Base-by-base conservation (phyloP, 2,113 vertebrate species). In the Triplophysa rosa region DNA sequence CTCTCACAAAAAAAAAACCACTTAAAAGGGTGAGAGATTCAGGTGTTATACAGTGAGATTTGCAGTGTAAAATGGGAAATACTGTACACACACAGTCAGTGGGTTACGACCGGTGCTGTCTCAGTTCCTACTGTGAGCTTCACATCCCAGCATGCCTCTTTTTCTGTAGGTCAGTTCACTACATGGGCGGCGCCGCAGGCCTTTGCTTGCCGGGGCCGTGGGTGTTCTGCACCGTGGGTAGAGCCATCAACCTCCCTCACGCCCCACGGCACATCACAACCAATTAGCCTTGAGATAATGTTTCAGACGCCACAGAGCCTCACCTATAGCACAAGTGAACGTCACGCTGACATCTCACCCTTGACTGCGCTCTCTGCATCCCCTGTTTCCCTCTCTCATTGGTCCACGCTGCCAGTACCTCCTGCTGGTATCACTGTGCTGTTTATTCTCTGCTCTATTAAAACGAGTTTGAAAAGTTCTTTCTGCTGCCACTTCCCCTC, bases 401-500 rank as follows among this genome's bases (percentile, higher is more conserved):
- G 29, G 37, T 29, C 24, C 13, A 16, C 12, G 37, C 21, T 33
- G 9, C 37, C 63, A 73, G 65, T 63, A 52, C 72, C 13, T 69
- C 67, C 19, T 49, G 23, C 72, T 68, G 5, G 62, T 77, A 61
- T 86, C 81, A 70, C 58, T 78, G 77, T 75, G 11, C 72, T 84
- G 52, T 83, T 83, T 87, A 84, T 87, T 90, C 84, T 87, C 80
- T 40, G 86, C 86, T 89, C 89, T 85, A 89, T 91, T 90, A 89
- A 89, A 87, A 89, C 87, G 82, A 86, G 88, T 90, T 89, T 91
- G 88, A 91, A 90, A 89, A 83, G 58, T 87, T 78, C 64, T 62
- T 66, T 75, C 67, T 37, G 24, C 66, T 78, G 75, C 81, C 78
- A 68, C 70, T 6, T 84, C 67, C 37, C 78, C 85, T 81, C 84